Evolutionary conservation across 2,888 invertebrate species (phyloP).

Genomic region (Chrysolina haemoptera): DNA sequence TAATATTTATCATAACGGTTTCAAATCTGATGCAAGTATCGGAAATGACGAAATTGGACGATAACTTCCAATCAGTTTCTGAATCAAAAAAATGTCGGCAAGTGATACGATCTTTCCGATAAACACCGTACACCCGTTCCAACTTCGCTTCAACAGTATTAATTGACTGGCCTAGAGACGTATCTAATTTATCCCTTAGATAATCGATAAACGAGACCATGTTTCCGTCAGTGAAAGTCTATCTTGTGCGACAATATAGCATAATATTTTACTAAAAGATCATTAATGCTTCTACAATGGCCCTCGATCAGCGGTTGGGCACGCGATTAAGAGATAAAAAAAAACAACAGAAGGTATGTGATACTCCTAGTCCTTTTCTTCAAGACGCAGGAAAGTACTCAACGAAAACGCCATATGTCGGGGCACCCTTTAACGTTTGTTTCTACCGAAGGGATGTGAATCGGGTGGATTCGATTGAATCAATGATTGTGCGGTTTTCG

Average conservation of each 20-base stretch:
- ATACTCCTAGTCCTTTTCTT: conserved; percentile 45
- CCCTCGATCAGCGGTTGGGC: conserved; percentile 51
- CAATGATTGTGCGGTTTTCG: conserved; percentile 31
- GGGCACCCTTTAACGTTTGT: conserved; percentile 46
- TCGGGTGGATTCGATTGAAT: conserved; percentile 22
- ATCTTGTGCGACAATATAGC: conserved; percentile 36
- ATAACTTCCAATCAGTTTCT: too few relatives aligned
- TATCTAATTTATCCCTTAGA: conserved; percentile 35
- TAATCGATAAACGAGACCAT: conserved; percentile 38
- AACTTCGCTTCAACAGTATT: neutral
- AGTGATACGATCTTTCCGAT: neutral
- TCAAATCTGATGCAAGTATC: too few relatives aligned
- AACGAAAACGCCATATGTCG: conserved; percentile 54
- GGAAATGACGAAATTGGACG: too few relatives aligned
- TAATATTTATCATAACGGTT: too few relatives aligned
- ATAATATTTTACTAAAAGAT: conserved; percentile 35
- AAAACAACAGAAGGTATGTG: conserved; percentile 51
- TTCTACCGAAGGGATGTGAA: conserved; percentile 36
- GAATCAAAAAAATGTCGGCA: too few relatives aligned
- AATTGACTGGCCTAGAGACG: conserved; percentile 21
- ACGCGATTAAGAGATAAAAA: conserved; percentile 55
- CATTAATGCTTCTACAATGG: conserved; percentile 41
- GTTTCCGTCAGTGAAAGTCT: conserved; percentile 45
- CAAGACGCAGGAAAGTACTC: conserved; percentile 41
- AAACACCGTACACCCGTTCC: neutral